Conservation (phyloP, 2,888 invertebrate species). For the Barypeithes pellucidus region DNA sequence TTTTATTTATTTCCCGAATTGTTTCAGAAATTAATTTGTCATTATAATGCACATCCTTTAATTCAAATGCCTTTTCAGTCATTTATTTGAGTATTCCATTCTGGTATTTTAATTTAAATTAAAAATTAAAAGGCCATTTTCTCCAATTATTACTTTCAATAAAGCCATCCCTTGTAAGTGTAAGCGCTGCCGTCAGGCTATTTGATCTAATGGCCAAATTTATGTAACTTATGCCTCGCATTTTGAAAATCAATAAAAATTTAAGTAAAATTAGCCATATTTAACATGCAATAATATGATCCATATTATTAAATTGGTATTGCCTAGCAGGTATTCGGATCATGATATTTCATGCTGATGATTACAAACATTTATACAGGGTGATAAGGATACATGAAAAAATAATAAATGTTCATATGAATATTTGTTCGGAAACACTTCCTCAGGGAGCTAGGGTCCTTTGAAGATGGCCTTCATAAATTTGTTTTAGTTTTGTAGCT, state of each 20-base stretch:
- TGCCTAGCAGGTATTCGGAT: too few species aligned
- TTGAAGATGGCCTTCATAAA: too few species aligned
- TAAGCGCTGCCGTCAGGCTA: constrained; percentile 9
- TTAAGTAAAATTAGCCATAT: background rate
- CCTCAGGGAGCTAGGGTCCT: too few species aligned
- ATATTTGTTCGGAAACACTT: too few species aligned
- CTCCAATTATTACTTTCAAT: constrained; percentile 8
- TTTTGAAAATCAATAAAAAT: background rate
- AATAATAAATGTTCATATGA: too few species aligned
- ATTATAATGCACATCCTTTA: background rate
- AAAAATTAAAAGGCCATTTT: background rate
- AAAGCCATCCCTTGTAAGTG: constrained; percentile 7
- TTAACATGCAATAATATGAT: background rate
- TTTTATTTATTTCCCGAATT: too few species aligned
- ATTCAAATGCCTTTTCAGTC: background rate
- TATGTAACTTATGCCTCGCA: background rate
- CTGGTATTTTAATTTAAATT: constrained; percentile 3
- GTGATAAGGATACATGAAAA: too few species aligned
- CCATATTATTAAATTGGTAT: background rate
- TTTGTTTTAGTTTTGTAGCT: too few species aligned
- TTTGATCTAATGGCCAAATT: constrained; percentile 18
- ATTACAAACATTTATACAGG: too few species aligned
- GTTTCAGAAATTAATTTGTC: too few species aligned
- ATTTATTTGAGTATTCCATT: background rate
- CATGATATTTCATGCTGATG: too few species aligned